Base-by-base conservation (phyloP, 2,888 invertebrate species). In the Diplazon laetatorius region DNA sequence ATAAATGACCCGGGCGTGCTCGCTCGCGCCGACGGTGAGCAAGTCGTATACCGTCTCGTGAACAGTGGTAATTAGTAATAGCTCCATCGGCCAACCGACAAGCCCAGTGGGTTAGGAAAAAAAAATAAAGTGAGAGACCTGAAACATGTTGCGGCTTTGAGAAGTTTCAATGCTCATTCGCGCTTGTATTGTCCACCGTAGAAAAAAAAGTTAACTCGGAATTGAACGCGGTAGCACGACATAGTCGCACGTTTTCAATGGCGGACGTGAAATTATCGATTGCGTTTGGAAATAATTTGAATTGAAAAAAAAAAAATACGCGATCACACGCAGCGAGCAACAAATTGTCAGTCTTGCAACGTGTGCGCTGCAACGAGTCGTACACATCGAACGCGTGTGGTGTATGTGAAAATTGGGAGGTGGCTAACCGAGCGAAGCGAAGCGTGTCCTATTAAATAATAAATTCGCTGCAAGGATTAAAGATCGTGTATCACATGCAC, bases 1-100 rank as follows among this genome's bases (percentile, higher is more conserved):
- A 68, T 68, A 68, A 68, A 68, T 55, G 42, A 44, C 42, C 68
- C 42, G 42, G 68, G 52, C 68, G 42, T 55, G 39, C 68, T 42
- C 18, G 16, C 60, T 9, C 42, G 8, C 18, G 37, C 59, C 35
- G 20, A 37, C 63, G 65, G 14, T 39, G 20, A 25, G 14, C 20
- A 65, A 18, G 35, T 55, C 6, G 18, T 35, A 57, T 37, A 16
- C 37, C 37, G n/a, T n/a, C 2, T 37, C 20, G 39, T 12, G 59
- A 59, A 59, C 59, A 39, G 55, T 68, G 30, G 68, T 68, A 68
- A 68, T 68, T 68, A 55, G 68, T 55, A 55, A 68, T 55, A 55
- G 55, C 55, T 66, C 22, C 25, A 30, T 18, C 14, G 25, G 46
- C 18, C 22, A 12, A 48, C 30, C 35, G 12, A 35, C 16, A 35